Percentiles rank a stretch among this genome's conserved stretches.
Evolutionary conservation across 2,113 vertebrate species (phyloP).

Genomic region (Neomonachus schauinslandi): DNA sequence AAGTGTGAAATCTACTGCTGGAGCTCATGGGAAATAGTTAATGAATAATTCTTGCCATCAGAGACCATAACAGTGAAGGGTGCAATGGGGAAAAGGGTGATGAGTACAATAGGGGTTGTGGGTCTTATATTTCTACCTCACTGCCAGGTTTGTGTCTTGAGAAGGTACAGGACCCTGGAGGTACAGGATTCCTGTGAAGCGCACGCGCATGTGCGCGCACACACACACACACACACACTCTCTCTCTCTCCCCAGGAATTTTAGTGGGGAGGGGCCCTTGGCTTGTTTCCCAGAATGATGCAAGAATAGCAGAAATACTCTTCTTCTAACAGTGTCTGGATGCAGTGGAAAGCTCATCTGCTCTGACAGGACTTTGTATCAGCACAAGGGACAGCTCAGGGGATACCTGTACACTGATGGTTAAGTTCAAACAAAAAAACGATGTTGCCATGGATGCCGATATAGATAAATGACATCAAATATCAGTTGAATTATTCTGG

Average conservation of each 20-base stretch:
- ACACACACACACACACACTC: not conserved
- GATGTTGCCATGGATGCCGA: not conserved
- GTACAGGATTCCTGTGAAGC: not conserved
- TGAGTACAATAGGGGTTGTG: not conserved
- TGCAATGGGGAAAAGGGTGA: no score
- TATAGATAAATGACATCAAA: not conserved
- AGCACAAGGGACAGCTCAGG: not conserved
- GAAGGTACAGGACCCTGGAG: not conserved
- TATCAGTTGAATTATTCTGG: not conserved
- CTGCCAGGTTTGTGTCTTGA: not conserved
- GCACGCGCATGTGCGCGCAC: fast-evolving
- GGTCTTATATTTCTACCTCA: not conserved
- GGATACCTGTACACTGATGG: not conserved
- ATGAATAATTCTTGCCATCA: no score
- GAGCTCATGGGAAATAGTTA: not conserved
- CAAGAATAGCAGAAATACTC: not conserved
- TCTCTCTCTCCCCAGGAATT: not conserved
- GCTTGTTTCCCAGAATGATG: not conserved
- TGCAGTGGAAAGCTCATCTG: not conserved
- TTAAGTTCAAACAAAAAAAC: not conserved
- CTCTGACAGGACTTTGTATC: not conserved
- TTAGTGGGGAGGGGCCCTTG: not conserved
- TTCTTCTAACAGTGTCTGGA: not conserved
- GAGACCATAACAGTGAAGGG: not conserved
- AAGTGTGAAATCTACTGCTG: not conserved